Base-by-base conservation (phyloP, 2,888 invertebrate species). In the Anodontia alba region DNA sequence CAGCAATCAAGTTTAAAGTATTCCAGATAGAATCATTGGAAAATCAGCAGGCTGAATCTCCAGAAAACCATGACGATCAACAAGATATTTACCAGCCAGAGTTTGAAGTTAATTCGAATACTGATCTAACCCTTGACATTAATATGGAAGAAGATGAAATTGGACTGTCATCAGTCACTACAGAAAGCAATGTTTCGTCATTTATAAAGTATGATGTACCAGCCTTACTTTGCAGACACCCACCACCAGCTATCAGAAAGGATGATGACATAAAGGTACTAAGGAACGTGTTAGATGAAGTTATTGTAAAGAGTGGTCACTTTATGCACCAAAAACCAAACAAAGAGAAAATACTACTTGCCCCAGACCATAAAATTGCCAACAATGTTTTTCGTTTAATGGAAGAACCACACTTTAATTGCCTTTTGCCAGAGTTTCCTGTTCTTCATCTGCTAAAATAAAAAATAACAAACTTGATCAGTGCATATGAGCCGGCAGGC, bases 351-450 rank as follows among this genome's bases (percentile, higher is more conserved):
- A 86, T 83, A n/a, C 54, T 83, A 0, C 81, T 81, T 80, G 83
- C 78, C n/a, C 79, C 80, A 31, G 86, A 83, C 62, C 76, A 83
- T 42, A 86, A 86, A 69, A 81, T 83, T 42, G 81, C 79, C 31
- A 67, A 46, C 26, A 76, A 78, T 46, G 42, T 84, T n/a, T 51
- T 38, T 15, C 5, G 42, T 26, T 5, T 76, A 12, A 31, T 62
- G 62, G 33, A 62, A 33, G 62, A 62, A 33, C 62, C 31, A 20
- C 62, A 62, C 23, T 62, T 62, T 33, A 31, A 17, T 5, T 62
- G 62, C 17, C 62, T 62, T 31, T 33, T 62, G 33, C 62, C 62
- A 10, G 62, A 62, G 33, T 62, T 62, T 20, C 62, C 62, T 49
- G 33, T 62, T 33, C 33, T 62, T 33, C 62, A 62, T 62, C 62